Evolutionary conservation across 2,113 vertebrate genomes (phyloP).

Genomic region (Chascanopsetta lugubris): DNA sequence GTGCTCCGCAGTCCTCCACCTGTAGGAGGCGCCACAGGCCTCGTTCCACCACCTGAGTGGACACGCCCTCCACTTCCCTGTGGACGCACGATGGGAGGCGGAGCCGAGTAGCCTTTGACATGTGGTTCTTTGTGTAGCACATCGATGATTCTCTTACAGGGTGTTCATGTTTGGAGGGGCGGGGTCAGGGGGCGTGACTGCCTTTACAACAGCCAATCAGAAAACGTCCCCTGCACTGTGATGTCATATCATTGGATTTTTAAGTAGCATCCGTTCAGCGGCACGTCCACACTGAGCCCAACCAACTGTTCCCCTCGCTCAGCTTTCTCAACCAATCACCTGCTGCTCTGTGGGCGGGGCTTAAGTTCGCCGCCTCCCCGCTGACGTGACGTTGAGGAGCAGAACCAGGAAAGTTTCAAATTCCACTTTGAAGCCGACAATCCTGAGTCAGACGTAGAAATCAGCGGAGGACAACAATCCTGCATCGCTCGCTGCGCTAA

Average conservation of each 20-base stretch:
- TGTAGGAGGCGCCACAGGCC: constrained; percentile 23
- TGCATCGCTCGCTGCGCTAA: no score
- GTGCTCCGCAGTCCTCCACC: background rate
- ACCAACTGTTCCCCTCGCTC: no score
- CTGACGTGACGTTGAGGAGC: no score
- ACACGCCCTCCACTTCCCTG: constrained; percentile 3
- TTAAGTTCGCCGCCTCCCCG: no score
- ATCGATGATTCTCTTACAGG: constrained; percentile 33
- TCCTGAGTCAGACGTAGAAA: no score
- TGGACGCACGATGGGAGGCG: constrained; percentile 28
- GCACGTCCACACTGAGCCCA: background rate
- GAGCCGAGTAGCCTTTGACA: constrained; percentile 42
- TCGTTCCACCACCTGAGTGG: background rate
- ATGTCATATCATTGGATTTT: background rate
- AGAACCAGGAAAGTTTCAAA: no score
- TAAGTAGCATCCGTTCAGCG: constrained; percentile 19
- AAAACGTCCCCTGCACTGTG: no score
- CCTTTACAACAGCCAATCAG: background rate
- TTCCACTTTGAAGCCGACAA: background rate
- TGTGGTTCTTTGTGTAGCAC: constrained; percentile 61
- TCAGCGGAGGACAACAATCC: no score
- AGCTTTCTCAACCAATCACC: no score
- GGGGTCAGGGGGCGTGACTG: constrained; percentile 5
- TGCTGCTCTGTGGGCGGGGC: no score
- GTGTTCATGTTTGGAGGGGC: constrained; percentile 27